Base-by-base conservation (phyloP, 1,140 invertebrate species). In the Meloidogyne floridensis region DNA sequence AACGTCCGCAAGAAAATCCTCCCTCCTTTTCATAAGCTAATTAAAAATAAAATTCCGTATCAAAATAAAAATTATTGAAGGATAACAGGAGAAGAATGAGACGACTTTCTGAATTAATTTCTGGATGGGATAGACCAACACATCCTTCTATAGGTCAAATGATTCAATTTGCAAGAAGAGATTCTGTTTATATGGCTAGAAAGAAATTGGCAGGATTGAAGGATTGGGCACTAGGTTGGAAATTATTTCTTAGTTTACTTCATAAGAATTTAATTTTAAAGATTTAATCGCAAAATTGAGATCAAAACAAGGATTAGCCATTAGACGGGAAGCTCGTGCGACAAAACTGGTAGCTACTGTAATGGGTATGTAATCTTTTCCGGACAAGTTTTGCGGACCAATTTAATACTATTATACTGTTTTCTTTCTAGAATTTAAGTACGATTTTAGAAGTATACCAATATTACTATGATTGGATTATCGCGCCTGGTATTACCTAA, bases 241-340 rank as follows among this genome's bases (percentile, higher is more conserved):
- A 54, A 54, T 54, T 54, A 13, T 54, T 10, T 47, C 7, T 53
- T 7, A n/a, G 15, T 5, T 59, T 59, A 59, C 0, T 56, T 56
- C 15, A 47, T 56, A 7, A 32, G 13, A 71, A n/a, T 79, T 6
- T 8, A n/a, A 51, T 42, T 11, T 11, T 71, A 10, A 32, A 79
- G 77, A 89, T 72, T 71, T 89, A 10, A 69, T 90, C 56, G 89
- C 88, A n/a, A 90, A 90, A 82, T 78, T 89, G 2, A 90, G 90
- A 75, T 90, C 89, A 4, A 88, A 87, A 54, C 89, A 89, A 81
- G 88, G 88, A 75, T 88, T 90, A 87, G 88, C 89, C n/a, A 90
- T 89, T 75, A 75, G 88, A 15, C 13, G 89, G 47, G 88, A 89
- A 74, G 83, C 89, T 32, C 43, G 89, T 54, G 89, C 89, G 32